Conservation (phyloP, 2,113 vertebrate genomes). For the Cryptoleucopteryx plumbea region DNA sequence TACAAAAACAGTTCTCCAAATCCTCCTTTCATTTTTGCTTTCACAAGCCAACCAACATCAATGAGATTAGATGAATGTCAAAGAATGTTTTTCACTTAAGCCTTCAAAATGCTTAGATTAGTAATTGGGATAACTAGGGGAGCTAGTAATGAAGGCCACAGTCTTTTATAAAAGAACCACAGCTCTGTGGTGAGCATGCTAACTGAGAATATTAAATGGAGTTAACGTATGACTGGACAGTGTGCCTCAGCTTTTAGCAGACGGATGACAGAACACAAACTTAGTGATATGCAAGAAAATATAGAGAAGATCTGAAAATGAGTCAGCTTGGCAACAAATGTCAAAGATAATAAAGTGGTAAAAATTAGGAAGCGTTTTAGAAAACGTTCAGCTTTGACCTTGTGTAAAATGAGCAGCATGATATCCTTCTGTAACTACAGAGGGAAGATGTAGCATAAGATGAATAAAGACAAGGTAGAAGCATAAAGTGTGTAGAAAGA, state of each 20-base stretch:
- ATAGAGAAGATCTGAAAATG: neutral
- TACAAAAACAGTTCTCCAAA: neutral
- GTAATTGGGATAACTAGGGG: neutral
- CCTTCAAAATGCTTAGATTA: neutral
- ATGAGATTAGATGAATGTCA: neutral
- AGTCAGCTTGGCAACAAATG: neutral
- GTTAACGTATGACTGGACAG: neutral
- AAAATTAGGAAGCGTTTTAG: neutral
- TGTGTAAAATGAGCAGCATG: neutral
- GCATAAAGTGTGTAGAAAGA: neutral
- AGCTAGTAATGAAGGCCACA: neutral
- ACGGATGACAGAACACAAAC: neutral
- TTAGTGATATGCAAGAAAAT: neutral
- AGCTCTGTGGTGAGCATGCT: neutral
- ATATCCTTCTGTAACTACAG: neutral
- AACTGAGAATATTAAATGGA: neutral
- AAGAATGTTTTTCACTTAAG: neutral
- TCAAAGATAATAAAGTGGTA: neutral
- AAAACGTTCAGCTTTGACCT: neutral
- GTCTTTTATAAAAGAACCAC: neutral
- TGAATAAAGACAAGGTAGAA: neutral
- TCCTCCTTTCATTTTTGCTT: neutral
- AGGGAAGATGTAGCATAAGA: neutral
- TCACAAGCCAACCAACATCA: neutral
- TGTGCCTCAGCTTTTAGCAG: neutral